A percentile compares a stretch with the other conserved stretches of the same genome.
Evolutionary conservation across 2,113 vertebrate genomes (phyloP).

Genomic region (Felis catus): DNA sequence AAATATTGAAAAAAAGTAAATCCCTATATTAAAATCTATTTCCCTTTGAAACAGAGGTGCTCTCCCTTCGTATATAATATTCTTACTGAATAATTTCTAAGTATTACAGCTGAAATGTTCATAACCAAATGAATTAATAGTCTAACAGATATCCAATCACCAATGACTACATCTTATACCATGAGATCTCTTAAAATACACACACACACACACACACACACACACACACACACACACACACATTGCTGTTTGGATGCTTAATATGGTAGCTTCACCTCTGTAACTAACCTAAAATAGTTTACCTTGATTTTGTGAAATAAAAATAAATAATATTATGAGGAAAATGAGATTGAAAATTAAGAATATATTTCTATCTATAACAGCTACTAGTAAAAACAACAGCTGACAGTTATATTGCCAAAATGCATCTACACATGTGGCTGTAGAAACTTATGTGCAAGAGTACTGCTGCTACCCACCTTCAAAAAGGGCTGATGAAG

Average conservation of each 20-base stretch:
- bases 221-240: not conserved
- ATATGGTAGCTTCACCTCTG: not conserved
- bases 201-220: not conserved
- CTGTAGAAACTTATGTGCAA: constrained; percentile 17
- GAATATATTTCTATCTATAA: constrained; percentile 15
- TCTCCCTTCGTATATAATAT: constrained; percentile 60
- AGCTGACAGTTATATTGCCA: constrained; percentile 30
- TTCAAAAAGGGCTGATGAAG: constrained; percentile 62
- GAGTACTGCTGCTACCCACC: constrained; percentile 28
- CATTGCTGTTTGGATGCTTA: not conserved
- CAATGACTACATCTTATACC: constrained; percentile 43
- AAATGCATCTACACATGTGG: not conserved
- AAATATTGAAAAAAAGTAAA: constrained; percentile 28
- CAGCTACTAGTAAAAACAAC: constrained; percentile 6
- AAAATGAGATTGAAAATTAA: constrained; percentile 38
- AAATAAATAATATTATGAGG: not conserved
- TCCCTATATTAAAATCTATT: constrained; percentile 56
- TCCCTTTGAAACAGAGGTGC: constrained; percentile 61
- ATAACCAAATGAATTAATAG: constrained; percentile 69
- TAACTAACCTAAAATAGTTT: not conserved
- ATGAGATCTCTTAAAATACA: not conserved
- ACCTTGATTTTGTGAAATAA: constrained; percentile 38
- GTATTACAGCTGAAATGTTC: constrained; percentile 51
- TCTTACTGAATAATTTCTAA: constrained; percentile 76
- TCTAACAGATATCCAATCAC: constrained; percentile 59